phyloP scores from a whole-genome alignment of 2,888 invertebrate genomes.

The Phyllotreta striolata region DNA sequence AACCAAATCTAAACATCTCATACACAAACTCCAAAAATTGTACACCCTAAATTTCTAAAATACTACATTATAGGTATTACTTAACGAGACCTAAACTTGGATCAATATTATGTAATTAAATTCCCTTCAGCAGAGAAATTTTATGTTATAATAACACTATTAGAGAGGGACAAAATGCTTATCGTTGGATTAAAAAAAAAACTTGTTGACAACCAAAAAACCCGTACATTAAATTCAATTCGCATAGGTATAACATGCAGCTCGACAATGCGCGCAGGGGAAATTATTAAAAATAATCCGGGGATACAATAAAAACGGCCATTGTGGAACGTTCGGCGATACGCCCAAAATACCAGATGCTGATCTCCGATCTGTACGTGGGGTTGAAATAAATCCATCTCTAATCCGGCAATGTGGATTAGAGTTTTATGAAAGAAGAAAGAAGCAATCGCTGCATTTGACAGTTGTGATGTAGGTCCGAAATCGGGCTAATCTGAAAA shows the following conservation, averaged over 20 bases:
- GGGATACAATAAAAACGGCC: constrained; percentile 15
- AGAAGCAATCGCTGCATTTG: constrained; percentile 50
- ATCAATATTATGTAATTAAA: no score
- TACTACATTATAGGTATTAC: no score
- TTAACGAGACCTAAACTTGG: no score
- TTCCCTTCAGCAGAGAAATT: no score
- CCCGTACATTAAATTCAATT: no score
- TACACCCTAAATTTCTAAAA: no score
- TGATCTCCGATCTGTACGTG: constrained; percentile 42
- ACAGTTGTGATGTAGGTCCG: constrained; percentile 52
- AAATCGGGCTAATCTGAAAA: constrained; percentile 40
- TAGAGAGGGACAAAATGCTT: no score
- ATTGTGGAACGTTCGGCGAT: constrained; percentile 27
- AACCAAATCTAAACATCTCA: no score
- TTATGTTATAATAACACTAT: no score
- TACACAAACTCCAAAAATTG: no score
- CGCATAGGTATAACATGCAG: constrained; percentile 2
- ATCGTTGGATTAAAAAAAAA: no score
- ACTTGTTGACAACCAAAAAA: no score
- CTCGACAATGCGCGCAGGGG: constrained; percentile 19
- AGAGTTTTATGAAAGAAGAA: constrained; percentile 42
- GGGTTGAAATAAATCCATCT: constrained; percentile 52
- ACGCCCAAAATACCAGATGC: constrained; percentile 43
- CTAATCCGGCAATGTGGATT: constrained; percentile 53
- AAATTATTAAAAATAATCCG: constrained; percentile 31